Evolutionary conservation across 2,113 vertebrate genomes (phyloP), one percentile per base, ranked within the genome.

Genomic region (Sapayoa aenigma): DNA sequence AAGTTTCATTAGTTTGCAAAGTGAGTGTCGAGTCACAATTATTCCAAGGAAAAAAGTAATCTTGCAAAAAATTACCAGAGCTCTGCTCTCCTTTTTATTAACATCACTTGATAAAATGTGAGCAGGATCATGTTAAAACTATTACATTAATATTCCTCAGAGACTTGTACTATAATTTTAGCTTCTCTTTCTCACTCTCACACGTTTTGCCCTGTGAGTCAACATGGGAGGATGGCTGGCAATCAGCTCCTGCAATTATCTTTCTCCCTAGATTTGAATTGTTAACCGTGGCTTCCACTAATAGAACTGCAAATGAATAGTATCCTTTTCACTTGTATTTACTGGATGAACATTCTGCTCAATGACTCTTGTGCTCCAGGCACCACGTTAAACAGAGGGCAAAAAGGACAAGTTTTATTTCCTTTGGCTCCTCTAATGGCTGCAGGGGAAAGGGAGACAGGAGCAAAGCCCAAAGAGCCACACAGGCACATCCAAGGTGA

Each of bases 231-330:
- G 94, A 93, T 62, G 88, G 89, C 15, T 97, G 94, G 97, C 96
- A 97, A 97, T 97, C 96, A 97, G 95, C 94, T 95, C 91, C 93
- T 72, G 88, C 94, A 97, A 97, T 97, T 96, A 97, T 97, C 96
- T 83, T 56, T 84, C 96, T 96, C 87, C 91, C 90, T 58, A 92
- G 75, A 95, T 91, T 90, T 95, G 96, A 95, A 97, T 95, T 96
- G 94, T 96, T 96, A 96, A 94, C 94, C 24, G 37, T 63, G 89
- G 90, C 92, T 97, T 95, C 95, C 90, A 76, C 95, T 97, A 96
- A 97, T 96, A 97, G 97, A 95, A 92, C 91, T 91, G 95, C 93
- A 94, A 97, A 97, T 97, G 96, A 95, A 95, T 87, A 96, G 91
- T 91, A 94, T 96, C 95, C 87, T 90, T 87, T 87, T 22, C 82